phyloP scores from a whole-genome alignment of 2,113 vertebrate species.

The Polypterus senegalus region DNA sequence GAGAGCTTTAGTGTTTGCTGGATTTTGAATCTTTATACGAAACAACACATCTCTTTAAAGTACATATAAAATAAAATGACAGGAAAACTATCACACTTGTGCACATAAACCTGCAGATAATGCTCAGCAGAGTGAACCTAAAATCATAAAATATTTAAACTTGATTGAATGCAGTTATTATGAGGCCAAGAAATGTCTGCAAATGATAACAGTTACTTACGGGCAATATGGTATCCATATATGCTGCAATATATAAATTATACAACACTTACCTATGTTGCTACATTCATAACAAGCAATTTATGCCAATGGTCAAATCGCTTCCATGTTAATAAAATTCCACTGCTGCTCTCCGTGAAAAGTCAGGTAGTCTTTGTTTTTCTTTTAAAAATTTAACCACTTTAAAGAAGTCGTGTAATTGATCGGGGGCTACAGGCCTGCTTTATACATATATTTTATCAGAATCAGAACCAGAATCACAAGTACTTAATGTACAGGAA shows the following conservation, averaged over 20 bases:
- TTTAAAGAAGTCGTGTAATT: no score
- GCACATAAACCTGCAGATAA: neutral
- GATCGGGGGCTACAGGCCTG: no score
- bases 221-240: slow-evolving; percentile 4
- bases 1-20: slow-evolving; percentile 37
- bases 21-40: slow-evolving; percentile 9
- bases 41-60: neutral
- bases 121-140: slow-evolving; percentile 7
- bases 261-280: slow-evolving; percentile 5
- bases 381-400: no score
- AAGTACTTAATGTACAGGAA: no score
- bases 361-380: no score
- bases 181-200: neutral
- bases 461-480: no score
- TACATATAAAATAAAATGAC: slow-evolving; percentile 5
- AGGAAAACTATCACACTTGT: slow-evolving; percentile 12
- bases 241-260: slow-evolving; percentile 10
- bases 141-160: slow-evolving; percentile 13
- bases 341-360: slow-evolving; percentile 3
- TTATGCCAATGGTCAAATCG: neutral
- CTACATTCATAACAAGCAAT: slow-evolving; percentile 8
- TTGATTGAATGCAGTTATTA: slow-evolving; percentile 7
- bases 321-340: slow-evolving; percentile 12
- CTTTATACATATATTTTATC: no score
- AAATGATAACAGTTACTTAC: slow-evolving; percentile 7